These are phyloP conservation scores for Platynereis dumerilii DNA, from an alignment of 2,888 invertebrate genomes.

Conservation along the genomic window DNA sequence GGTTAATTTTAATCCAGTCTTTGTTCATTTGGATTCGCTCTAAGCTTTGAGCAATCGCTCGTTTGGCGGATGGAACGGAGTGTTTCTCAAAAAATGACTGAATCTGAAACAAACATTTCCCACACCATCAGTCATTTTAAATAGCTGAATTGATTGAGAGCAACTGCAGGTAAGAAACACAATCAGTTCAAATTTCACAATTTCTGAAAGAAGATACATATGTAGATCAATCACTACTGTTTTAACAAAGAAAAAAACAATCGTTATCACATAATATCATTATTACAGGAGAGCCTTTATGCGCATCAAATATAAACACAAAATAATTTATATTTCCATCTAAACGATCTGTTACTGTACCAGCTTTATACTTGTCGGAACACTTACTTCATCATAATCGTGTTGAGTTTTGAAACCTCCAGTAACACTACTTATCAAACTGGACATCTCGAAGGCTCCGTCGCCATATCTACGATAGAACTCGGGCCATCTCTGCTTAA, in stretches of 20 bases:
- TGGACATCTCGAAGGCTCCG: conserved; percentile 49
- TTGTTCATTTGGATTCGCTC: conserved; percentile 60
- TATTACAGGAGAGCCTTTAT: no score
- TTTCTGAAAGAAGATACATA: no score
- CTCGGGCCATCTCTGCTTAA: conserved; percentile 75
- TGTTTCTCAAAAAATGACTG: conserved; percentile 49
- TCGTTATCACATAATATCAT: no score
- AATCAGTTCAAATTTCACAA: neutral
- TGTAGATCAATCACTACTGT: no score
- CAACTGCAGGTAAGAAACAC: no score
- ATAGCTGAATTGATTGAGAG: no score
- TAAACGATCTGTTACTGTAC: no score
- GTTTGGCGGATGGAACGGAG: conserved; percentile 48
- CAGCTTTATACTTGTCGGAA: no score
- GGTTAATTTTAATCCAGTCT: conserved; percentile 54
- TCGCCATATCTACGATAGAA: conserved; percentile 60
- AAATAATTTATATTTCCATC: no score
- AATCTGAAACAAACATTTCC: conserved; percentile 43
- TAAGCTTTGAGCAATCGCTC: conserved; percentile 55
- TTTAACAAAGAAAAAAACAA: no score
- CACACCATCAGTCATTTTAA: neutral
- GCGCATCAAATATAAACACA: no score
- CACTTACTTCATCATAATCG: conserved; percentile 56
- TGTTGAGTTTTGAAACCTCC: conserved; percentile 54
- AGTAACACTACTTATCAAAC: conserved; percentile 46